Conservation (phyloP, 64 coral and sea anemone genomes). For the Actinia tenebrosa region DNA sequence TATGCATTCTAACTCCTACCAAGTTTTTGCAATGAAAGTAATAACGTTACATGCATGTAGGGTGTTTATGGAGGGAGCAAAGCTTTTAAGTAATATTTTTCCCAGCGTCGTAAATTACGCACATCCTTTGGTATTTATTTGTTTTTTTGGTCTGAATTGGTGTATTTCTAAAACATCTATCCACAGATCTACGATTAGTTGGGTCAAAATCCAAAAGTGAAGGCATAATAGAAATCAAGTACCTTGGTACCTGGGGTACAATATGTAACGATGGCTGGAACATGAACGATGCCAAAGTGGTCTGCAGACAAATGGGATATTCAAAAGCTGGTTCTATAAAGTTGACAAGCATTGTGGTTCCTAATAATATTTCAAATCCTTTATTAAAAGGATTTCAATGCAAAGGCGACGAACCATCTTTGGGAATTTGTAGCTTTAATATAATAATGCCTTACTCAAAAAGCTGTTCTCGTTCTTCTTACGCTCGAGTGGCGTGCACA, state of each 20-base stretch:
- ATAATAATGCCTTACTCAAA: not conserved
- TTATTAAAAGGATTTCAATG: not conserved
- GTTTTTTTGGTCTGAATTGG: not conserved
- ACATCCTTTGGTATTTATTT: not conserved
- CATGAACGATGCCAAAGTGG: constrained; percentile 16
- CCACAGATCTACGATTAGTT: not conserved
- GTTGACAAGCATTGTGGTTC: not conserved
- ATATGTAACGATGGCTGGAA: constrained; percentile 16
- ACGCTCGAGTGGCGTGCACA: not conserved
- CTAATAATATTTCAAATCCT: not conserved
- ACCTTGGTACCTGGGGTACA: constrained; percentile 10
- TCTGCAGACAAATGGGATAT: constrained; percentile 12
- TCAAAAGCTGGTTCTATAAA: not conserved
- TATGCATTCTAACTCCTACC: no score
- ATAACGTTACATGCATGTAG: no score
- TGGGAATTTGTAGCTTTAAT: not conserved
- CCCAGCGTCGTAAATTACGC: no score
- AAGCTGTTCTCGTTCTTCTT: not conserved
- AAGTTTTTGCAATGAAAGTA: no score
- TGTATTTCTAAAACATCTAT: not conserved
- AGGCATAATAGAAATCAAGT: not conserved
- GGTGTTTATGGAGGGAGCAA: no score
- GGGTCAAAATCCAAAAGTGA: not conserved
- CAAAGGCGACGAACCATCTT: constrained; percentile 2
- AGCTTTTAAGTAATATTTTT: no score